These are phyloP conservation scores for Brachionus angularis DNA, from an alignment of 1,140 invertebrate species.

Conservation along the genomic window DNA sequence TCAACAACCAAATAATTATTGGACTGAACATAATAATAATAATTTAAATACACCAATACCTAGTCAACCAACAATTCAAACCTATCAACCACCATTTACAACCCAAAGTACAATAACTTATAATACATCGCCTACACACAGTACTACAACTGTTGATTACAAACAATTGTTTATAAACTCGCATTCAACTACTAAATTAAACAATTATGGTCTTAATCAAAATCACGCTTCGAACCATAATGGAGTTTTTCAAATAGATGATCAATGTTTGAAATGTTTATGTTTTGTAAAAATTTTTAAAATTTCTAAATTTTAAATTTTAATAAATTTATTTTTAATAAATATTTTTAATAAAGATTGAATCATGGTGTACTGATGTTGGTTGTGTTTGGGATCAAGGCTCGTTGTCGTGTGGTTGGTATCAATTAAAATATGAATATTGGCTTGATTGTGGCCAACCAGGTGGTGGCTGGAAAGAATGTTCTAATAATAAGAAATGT, in stretches of 20 bases:
- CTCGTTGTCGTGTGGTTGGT: constrained; percentile 39
- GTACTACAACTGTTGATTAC: constrained; percentile 10
- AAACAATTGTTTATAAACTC: constrained; percentile 21
- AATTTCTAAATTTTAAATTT: neutral
- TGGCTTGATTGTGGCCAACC: constrained; percentile 43
- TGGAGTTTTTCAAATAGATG: neutral
- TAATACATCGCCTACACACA: too few relatives aligned
- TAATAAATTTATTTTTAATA: neutral
- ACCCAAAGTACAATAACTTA: too few relatives aligned
- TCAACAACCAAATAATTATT: too few relatives aligned
- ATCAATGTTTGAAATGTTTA: constrained; percentile 42
- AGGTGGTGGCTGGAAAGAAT: constrained; percentile 44
- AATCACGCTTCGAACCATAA: neutral
- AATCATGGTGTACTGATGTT: constrained; percentile 49
- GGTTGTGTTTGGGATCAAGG: constrained; percentile 50
- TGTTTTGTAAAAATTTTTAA: constrained; percentile 25
- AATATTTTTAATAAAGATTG: constrained; percentile 42
- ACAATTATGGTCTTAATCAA: neutral
- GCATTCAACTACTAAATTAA: neutral
- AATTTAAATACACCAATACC: too few relatives aligned
- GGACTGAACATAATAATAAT: too few relatives aligned
- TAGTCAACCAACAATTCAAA: too few relatives aligned
- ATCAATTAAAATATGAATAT: constrained; percentile 42
- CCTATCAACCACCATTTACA: too few relatives aligned
- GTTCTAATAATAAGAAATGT: constrained; percentile 44